Conservation (phyloP, 2,797 vertebrate genomes). For the Lagorchestes hirsutus region DNA sequence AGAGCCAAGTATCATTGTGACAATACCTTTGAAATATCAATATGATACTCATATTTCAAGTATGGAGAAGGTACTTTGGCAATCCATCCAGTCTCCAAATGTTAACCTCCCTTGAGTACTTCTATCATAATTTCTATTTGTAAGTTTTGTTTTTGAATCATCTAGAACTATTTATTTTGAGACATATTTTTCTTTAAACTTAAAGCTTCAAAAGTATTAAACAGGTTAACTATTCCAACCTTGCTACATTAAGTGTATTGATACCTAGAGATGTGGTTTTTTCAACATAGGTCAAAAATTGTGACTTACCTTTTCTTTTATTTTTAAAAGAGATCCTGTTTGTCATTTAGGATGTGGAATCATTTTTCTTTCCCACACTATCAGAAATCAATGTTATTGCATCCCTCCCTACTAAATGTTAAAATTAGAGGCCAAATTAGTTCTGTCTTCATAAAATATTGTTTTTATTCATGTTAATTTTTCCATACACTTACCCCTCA, state of each 20-base stretch:
- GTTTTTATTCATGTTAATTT: neutral
- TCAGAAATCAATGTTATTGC: neutral
- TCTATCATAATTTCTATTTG: neutral
- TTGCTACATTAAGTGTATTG: neutral
- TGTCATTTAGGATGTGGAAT: slow-evolving; percentile 32
- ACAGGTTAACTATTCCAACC: slow-evolving; percentile 19
- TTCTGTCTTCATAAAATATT: slow-evolving; percentile 23
- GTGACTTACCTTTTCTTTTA: slow-evolving; percentile 21
- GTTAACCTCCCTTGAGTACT: neutral
- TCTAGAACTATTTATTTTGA: slow-evolving; percentile 34
- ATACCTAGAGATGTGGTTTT: neutral
- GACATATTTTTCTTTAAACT: slow-evolving; percentile 30
- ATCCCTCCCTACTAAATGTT: slow-evolving; percentile 11
- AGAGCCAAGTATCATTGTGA: neutral
- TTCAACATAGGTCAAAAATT: neutral
- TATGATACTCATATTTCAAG: neutral
- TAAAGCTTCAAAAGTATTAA: slow-evolving; percentile 21
- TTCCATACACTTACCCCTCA: slow-evolving; percentile 22
- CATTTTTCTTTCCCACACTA: slow-evolving; percentile 44
- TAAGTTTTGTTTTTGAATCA: slow-evolving; percentile 45
- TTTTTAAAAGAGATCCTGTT: slow-evolving; percentile 40
- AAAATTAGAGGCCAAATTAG: slow-evolving; percentile 6
- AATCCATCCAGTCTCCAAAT: neutral
- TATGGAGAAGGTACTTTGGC: neutral
- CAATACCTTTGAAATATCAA: neutral